Evolutionary conservation across 2,888 invertebrate species (phyloP).

Genomic region (Omphaloscelis lunosa): DNA sequence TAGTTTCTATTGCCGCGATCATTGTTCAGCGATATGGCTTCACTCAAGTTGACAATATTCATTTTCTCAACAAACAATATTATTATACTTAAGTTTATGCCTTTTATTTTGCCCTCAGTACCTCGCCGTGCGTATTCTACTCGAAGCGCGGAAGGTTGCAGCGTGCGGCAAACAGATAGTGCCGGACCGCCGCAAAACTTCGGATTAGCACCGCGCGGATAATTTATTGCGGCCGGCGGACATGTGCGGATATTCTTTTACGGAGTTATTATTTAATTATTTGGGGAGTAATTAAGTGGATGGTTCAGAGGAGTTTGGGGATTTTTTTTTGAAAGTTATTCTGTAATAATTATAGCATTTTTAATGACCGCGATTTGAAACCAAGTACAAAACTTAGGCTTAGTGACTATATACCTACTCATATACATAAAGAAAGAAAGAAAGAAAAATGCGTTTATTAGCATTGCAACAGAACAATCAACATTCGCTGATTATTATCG

Average conservation of each 20-base stretch:
- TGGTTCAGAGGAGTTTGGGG: not conserved
- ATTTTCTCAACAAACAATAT: not conserved
- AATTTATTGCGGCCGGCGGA: slow-evolving; percentile 80
- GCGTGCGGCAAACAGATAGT: slow-evolving; percentile 88
- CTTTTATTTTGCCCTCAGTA: slow-evolving; percentile 73
- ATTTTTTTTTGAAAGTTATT: not conserved
- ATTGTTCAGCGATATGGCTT: no score
- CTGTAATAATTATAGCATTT: not conserved
- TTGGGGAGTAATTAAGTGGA: slow-evolving; percentile 30
- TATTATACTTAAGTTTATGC: not conserved
- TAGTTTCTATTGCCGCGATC: no score
- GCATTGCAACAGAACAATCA: no score
- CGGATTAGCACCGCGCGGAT: slow-evolving; percentile 78
- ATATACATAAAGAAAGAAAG: no score
- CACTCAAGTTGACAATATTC: no score
- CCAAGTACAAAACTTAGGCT: not conserved
- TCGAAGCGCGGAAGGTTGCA: slow-evolving; percentile 88
- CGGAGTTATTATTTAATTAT: slow-evolving; percentile 60
- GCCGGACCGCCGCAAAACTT: slow-evolving; percentile 80
- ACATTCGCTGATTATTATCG: no score
- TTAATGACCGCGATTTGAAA: not conserved
- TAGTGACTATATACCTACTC: not conserved
- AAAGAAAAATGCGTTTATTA: no score
- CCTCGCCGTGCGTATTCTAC: slow-evolving; percentile 79
- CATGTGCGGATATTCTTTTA: slow-evolving; percentile 60